Percentiles rank a stretch among this genome's conserved stretches.
Conservation (phyloP, 2,797 vertebrate genomes). For the Psittacula echo region DNA sequence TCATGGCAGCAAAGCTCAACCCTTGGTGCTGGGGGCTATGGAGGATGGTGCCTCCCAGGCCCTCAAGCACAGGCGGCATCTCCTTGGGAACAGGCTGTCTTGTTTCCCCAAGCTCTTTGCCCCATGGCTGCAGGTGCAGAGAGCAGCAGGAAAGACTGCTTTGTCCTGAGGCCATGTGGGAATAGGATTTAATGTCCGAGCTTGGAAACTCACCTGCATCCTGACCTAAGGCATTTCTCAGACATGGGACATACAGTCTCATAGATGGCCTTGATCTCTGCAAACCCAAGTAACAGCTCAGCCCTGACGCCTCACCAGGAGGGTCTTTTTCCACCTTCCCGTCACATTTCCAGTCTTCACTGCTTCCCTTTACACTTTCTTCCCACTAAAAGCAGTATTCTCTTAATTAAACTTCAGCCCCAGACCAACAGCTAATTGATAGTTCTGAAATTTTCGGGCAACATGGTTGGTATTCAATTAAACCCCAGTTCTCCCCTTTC, state of each 20-base stretch:
- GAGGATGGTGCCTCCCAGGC: background rate
- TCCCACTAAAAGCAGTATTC: background rate
- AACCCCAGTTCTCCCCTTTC: background rate
- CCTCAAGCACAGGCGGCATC: background rate
- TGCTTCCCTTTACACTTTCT: background rate
- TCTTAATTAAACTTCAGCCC: background rate
- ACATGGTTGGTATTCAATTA: background rate
- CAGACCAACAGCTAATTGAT: slow-evolving; percentile 11
- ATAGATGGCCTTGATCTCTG: background rate
- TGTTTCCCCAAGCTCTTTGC: background rate
- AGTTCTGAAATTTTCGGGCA: background rate
- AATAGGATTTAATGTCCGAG: background rate
- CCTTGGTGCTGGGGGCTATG: accelerated
- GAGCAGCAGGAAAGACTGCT: background rate
- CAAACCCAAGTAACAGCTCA: background rate
- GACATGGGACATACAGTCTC: background rate
- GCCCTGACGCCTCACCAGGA: background rate
- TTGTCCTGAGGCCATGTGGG: background rate
- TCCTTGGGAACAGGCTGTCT: background rate
- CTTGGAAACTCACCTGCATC: background rate
- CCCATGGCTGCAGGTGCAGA: accelerated
- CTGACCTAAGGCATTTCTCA: background rate
- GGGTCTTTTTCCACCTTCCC: background rate
- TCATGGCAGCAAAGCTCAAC: background rate
- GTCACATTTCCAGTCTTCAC: background rate